Evolutionary conservation across 2,888 invertebrate genomes (phyloP).

Genomic region (Thera obeliscata): DNA sequence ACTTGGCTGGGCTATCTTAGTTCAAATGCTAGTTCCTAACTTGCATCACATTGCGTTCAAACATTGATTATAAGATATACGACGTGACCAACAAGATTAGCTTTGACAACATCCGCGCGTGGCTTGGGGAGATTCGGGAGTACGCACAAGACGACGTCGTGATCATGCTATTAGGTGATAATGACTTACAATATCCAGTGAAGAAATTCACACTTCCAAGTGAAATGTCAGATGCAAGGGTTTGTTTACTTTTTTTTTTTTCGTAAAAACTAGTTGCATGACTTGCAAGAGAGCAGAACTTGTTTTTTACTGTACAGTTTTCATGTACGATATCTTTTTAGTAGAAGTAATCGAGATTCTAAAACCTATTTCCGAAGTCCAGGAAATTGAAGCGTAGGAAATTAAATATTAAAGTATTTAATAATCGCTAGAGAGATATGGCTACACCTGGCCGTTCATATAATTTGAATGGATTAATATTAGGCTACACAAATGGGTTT

Average conservation of each 20-base stretch:
- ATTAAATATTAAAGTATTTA: conserved; percentile 46
- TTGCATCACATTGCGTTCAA: no score
- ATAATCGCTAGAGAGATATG: conserved; percentile 43
- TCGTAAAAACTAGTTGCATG: no score
- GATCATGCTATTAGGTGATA: conserved; percentile 94
- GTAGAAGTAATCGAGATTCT: no score
- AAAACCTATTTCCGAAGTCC: no score
- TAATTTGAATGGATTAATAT: neutral
- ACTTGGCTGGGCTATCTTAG: no score
- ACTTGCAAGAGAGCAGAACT: no score
- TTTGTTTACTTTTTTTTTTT: no score
- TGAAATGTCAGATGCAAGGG: neutral
- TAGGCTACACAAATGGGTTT: neutral
- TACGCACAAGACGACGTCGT: conserved; percentile 98
- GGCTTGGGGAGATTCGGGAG: conserved; percentile 97
- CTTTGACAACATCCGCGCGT: conserved; percentile 98
- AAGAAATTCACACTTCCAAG: neutral
- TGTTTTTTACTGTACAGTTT: no score
- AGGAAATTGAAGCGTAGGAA: no score
- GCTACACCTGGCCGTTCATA: neutral
- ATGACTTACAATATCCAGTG: neutral
- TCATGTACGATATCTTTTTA: no score
- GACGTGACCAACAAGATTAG: conserved; percentile 98
- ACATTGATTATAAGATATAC: no score
- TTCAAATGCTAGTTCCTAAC: no score